Evolutionary conservation across 2,113 vertebrate species (phyloP), one percentile per base, ranked within the genome.

Genomic region (Saccopteryx leptura): DNA sequence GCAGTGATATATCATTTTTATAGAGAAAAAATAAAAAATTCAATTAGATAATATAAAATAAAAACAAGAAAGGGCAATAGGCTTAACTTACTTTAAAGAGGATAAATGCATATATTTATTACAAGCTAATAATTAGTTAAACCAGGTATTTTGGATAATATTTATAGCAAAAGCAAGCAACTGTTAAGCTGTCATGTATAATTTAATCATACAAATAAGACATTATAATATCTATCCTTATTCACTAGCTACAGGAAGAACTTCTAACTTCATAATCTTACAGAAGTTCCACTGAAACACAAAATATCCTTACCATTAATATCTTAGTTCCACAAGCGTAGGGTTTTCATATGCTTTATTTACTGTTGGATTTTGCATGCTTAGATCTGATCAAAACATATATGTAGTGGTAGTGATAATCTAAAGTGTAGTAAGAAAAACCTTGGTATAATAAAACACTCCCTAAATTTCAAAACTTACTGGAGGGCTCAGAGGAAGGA

Each of bases 21-120:
- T 74, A 48, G 80, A 78, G 23, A 85, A 96, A 93, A 72, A 78
- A 78, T n/a, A 72, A 24, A 71, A 68, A 15, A 72, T 65, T 91
- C 93, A 31, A 5, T 88, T 61, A 56, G 12, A 31, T 0, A 93
- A 81, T 76, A 88, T 65, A 81, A 84, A 88, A 90, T 46, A 87
- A 80, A 94, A 92, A 56, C 12, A 60, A 31, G 28, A 74, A 89
- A 1, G 4, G n/a, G 39, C 74, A 17, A 74, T 56, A 82, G 46
- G 2, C 82, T 17, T 66, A 80, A 50, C 21, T 80, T 91, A 93
- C 60, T 5, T 9, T 78, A 94, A 90, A 80, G 17, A 72, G 17
- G 5, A 46, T 33, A 74, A 88, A 75, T 33, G 0, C 12, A 61
- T 19, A 9, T 76, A 83, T 91, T 81, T 65, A 58, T 66, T 86